Conservation (phyloP, 1,140 invertebrate species). For the Melanaphis sacchari region DNA sequence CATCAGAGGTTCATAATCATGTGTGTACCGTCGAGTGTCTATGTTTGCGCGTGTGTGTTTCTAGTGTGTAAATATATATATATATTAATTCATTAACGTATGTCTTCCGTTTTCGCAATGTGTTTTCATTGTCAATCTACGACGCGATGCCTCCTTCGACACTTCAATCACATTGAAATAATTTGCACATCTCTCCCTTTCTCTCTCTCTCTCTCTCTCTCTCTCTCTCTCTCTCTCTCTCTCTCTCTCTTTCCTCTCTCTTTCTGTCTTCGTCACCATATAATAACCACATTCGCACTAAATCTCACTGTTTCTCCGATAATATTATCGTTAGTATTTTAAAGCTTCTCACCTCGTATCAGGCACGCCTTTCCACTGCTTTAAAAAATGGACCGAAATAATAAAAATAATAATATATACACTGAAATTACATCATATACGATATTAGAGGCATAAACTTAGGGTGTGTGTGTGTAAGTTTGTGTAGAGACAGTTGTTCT, state of each 20-base stretch:
- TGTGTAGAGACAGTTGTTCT: neutral
- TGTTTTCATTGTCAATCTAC: neutral
- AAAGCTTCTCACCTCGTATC: neutral
- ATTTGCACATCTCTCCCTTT: neutral
- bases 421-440: neutral
- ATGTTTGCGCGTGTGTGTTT: neutral
- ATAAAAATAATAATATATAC: neutral
- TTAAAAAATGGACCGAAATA: neutral
- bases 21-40: neutral
- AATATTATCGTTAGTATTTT: neutral
- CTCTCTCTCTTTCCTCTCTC: no score
- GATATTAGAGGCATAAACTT: neutral
- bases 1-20: conserved; percentile 42
- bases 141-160: neutral
- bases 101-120: neutral
- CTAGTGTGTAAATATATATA: neutral
- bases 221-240: no score
- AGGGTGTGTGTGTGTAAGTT: neutral
- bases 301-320: neutral
- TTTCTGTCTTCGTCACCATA: no score
- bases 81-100: neutral
- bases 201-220: no score
- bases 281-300: no score
- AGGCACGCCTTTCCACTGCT: no score
- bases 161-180: neutral